These are phyloP conservation scores for Anthonomus grandis DNA, from an alignment of 1,140 invertebrate genomes.

Conservation along the genomic window DNA sequence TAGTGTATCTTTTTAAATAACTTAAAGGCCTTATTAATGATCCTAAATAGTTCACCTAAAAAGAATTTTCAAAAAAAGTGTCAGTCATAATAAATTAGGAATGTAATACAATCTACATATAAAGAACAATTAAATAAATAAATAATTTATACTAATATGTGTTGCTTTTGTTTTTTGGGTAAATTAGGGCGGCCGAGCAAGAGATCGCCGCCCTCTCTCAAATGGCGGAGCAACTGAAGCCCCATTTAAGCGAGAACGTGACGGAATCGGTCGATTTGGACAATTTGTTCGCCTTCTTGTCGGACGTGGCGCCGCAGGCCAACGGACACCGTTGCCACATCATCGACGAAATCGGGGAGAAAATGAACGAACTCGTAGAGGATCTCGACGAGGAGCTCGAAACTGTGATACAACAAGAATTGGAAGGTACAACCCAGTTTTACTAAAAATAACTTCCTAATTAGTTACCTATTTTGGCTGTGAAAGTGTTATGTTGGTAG, in stretches of 20 bases:
- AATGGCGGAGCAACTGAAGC: conserved; percentile 73
- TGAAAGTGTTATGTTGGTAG: too few species aligned
- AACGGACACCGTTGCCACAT: conserved; percentile 54
- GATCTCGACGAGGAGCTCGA: conserved; percentile 72
- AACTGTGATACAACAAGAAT: conserved; percentile 60
- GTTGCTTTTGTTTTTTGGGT: conserved; percentile 28
- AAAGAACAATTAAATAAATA: too few species aligned
- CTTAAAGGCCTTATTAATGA: too few species aligned
- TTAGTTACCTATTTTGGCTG: too few species aligned
- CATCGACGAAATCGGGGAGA: conserved; percentile 80
- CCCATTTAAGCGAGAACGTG: conserved; percentile 55
- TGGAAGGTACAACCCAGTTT: conserved; percentile 42
- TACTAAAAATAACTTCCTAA: too few species aligned
- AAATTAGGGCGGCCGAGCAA: conserved; percentile 67
- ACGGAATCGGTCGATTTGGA: conserved; percentile 79
- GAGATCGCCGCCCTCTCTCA: conserved; percentile 72
- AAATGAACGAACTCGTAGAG: conserved; percentile 77
- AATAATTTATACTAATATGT: too few species aligned
- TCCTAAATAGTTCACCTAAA: too few species aligned
- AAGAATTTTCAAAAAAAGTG: too few species aligned
- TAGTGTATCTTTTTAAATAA: too few species aligned
- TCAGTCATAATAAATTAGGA: too few species aligned
- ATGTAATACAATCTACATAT: too few species aligned
- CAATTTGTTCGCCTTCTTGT: conserved; percentile 89
- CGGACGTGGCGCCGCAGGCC: conserved; percentile 67